These are phyloP conservation scores for Microctenopoma lineatum DNA, from an alignment of 2,797 vertebrate genomes.

Conservation along the genomic window DNA sequence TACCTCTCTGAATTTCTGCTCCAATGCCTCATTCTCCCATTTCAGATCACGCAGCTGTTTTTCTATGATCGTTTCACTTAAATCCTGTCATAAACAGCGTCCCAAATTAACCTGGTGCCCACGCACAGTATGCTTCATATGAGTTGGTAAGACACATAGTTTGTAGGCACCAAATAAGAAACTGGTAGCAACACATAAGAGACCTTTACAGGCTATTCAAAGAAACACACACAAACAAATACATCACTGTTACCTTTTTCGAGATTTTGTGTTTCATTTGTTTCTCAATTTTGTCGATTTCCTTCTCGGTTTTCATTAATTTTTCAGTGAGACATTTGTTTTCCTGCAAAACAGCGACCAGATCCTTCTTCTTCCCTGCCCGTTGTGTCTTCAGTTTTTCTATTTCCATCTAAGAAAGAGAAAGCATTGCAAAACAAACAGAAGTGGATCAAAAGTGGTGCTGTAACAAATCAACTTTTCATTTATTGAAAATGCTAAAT, in stretches of 20 bases:
- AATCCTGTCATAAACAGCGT: slow-evolving; percentile 70
- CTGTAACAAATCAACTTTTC: neutral
- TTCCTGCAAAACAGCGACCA: slow-evolving; percentile 71
- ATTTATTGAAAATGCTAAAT: no score
- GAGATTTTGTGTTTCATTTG: slow-evolving; percentile 60
- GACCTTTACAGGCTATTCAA: neutral
- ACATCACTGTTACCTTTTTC: slow-evolving; percentile 78
- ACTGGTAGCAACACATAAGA: slow-evolving; percentile 6
- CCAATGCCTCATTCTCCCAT: slow-evolving; percentile 26
- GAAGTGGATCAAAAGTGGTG: neutral
- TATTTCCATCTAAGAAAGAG: slow-evolving; percentile 81
- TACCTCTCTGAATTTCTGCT: slow-evolving; percentile 80
- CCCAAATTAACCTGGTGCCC: slow-evolving; percentile 3
- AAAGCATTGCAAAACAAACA: neutral
- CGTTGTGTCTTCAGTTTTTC: slow-evolving; percentile 81
- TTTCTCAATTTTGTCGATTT: slow-evolving; percentile 79
- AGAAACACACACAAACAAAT: slow-evolving; percentile 35
- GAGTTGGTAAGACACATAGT: neutral
- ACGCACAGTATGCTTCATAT: neutral
- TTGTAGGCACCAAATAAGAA: neutral
- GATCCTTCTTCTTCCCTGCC: slow-evolving; percentile 83
- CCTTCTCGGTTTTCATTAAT: slow-evolving; percentile 78
- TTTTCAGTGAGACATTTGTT: slow-evolving; percentile 82
- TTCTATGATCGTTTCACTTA: neutral
- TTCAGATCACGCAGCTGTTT: slow-evolving; percentile 36